phyloP scores from a whole-genome alignment of 64 coral and sea anemone species.

The Astreopora myriophthalma region DNA sequence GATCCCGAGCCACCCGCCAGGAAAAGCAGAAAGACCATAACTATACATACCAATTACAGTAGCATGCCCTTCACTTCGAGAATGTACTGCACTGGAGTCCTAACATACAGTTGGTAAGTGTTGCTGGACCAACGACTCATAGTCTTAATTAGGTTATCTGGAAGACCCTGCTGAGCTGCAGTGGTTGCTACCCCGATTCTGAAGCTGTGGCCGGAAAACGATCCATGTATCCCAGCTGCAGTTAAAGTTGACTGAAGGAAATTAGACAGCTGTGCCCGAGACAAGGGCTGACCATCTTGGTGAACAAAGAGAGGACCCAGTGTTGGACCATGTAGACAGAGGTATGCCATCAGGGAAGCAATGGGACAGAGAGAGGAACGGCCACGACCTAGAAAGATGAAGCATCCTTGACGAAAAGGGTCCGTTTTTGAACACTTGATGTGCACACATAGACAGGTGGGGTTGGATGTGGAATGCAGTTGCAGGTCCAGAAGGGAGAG shows the following conservation, averaged over 20 bases:
- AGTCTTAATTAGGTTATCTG: background rate
- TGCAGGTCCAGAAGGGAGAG: background rate
- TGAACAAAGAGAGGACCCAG: background rate
- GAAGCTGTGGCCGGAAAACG: background rate
- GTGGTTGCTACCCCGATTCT: too few species aligned
- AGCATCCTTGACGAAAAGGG: background rate
- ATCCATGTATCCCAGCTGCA: background rate
- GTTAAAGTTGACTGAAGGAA: background rate
- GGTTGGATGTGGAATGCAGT: background rate
- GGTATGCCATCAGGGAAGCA: background rate
- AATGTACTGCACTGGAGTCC: background rate
- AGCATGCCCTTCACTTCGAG: background rate
- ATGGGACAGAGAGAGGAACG: background rate
- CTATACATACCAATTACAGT: background rate
- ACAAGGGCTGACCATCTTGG: background rate
- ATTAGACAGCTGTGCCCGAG: background rate
- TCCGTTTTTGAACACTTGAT: background rate
- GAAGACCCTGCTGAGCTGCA: background rate
- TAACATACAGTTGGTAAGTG: background rate
- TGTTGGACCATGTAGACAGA: background rate
- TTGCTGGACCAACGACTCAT: background rate
- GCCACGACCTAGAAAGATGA: background rate
- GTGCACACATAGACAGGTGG: background rate
- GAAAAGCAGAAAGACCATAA: background rate
- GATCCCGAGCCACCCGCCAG: background rate